phyloP scores from a whole-genome alignment of 37 sponge, comb jelly and placozoan species.

The Trichoplax adhaerens region DNA sequence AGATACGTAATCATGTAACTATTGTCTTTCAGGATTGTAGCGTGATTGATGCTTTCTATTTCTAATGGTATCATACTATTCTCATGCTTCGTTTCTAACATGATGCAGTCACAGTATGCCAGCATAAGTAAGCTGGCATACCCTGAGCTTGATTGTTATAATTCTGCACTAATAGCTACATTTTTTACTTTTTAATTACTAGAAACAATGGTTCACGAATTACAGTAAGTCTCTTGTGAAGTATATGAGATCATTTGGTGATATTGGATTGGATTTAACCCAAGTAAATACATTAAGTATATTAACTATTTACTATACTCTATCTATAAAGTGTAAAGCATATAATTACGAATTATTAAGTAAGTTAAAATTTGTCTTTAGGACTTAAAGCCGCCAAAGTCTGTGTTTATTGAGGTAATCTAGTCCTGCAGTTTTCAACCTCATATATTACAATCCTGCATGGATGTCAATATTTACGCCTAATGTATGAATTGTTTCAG shows the following conservation, averaged over 20 bases:
- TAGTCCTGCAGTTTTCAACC: not conserved
- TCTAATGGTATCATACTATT: too few species aligned
- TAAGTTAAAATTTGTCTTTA: not conserved
- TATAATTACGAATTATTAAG: too few species aligned
- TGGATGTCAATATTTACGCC: not conserved
- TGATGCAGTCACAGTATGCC: too few species aligned
- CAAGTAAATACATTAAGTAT: conserved; percentile 1
- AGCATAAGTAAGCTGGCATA: too few species aligned
- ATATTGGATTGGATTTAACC: conserved; percentile 53
- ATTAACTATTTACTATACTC: too few species aligned
- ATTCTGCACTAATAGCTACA: too few species aligned
- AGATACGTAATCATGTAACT: too few species aligned
- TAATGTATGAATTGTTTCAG: conserved; percentile 2
- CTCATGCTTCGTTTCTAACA: too few species aligned
- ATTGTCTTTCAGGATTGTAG: too few species aligned
- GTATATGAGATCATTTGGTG: conserved; percentile 78
- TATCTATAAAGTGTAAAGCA: too few species aligned
- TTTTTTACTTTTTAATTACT: not conserved
- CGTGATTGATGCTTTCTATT: too few species aligned
- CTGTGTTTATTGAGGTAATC: conserved; percentile 53
- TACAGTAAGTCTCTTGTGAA: conserved; percentile 61
- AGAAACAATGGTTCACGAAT: conserved; percentile 55
- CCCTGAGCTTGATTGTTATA: too few species aligned
- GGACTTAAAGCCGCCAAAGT: conserved; percentile 67
- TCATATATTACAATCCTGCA: not conserved